Percentiles rank a stretch among this genome's conserved stretches.
These are phyloP conservation scores for Cheilosia pagana DNA, from an alignment of 2,888 invertebrate genomes.

Conservation along the genomic window DNA sequence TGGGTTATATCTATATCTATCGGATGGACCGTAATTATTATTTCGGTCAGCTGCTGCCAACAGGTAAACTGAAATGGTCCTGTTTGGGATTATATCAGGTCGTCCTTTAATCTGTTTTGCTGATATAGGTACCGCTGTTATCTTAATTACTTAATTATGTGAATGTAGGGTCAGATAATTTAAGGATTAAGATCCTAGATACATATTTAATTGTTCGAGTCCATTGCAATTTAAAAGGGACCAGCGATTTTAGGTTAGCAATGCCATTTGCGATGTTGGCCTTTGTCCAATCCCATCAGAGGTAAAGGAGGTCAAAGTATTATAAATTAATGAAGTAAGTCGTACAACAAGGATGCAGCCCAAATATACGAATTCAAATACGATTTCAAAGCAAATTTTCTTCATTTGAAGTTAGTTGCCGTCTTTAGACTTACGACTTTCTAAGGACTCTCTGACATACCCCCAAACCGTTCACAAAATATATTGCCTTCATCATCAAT, in stretches of 20 bases:
- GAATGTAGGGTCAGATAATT: conserved; percentile 24
- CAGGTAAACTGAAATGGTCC: conserved; percentile 57
- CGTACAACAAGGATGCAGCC: too few species aligned
- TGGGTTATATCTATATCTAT: conserved; percentile 25
- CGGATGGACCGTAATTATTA: conserved; percentile 39
- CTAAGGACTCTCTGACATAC: too few species aligned
- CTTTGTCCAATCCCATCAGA: not conserved
- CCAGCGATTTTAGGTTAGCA: conserved; percentile 8
- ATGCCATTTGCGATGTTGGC: not conserved
- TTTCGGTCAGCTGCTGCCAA: conserved; percentile 56
- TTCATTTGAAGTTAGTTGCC: too few species aligned
- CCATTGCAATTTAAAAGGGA: conserved; percentile 16
- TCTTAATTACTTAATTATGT: conserved; percentile 69
- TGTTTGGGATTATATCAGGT: conserved; percentile 52
- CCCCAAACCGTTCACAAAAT: too few species aligned
- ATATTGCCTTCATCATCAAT: too few species aligned
- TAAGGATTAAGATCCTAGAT: conserved; percentile 43
- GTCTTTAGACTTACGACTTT: too few species aligned
- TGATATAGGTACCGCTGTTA: conserved; percentile 58
- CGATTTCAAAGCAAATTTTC: too few species aligned
- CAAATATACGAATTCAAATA: too few species aligned
- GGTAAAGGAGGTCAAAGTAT: not conserved
- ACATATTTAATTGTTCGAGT: conserved; percentile 39
- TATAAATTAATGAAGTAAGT: not conserved
- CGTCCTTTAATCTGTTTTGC: conserved; percentile 40